These are phyloP conservation scores for Allygus modestus DNA, from an alignment of 2,888 invertebrate genomes.

Conservation along the genomic window DNA sequence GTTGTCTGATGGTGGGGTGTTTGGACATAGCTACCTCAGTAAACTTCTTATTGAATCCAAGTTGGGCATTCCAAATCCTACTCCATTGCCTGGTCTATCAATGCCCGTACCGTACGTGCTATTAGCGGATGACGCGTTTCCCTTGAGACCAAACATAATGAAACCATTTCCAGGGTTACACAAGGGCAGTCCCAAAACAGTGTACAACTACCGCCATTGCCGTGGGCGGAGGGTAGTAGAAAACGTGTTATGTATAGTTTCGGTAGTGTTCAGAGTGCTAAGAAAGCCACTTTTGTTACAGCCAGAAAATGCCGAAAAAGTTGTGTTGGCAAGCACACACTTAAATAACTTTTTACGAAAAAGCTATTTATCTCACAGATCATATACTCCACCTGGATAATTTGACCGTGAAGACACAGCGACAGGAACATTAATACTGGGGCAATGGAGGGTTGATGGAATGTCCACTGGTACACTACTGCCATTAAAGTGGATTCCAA, in stretches of 20 bases:
- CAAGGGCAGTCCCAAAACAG: constrained; percentile 17
- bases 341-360: constrained; percentile 39
- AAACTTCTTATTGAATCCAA: constrained; percentile 20
- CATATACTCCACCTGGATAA: constrained; percentile 39
- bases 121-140: constrained; percentile 46
- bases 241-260: constrained; percentile 43
- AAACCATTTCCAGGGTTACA: constrained; percentile 40
- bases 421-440: constrained; percentile 32
- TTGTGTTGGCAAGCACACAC: constrained; percentile 34
- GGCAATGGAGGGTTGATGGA: constrained; percentile 38
- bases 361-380: constrained; percentile 1
- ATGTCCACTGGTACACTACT: constrained; percentile 45
- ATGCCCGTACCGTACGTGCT: constrained; percentile 32
- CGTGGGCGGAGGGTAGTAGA: constrained; percentile 36
- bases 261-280: constrained; percentile 32
- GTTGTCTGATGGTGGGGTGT: constrained; percentile 40
- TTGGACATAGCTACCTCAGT: not conserved
- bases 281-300: constrained; percentile 40
- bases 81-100: not conserved
- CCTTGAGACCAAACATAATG: constrained; percentile 36
- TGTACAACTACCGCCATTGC: constrained; percentile 40
- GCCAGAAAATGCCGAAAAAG: constrained; percentile 40
- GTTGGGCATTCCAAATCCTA: constrained; percentile 30
- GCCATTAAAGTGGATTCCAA: not conserved
- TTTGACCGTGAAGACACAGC: constrained; percentile 21